Evolutionary conservation across 2,797 vertebrate species (phyloP).

Genomic region (Rhinatrema bivittatum): DNA sequence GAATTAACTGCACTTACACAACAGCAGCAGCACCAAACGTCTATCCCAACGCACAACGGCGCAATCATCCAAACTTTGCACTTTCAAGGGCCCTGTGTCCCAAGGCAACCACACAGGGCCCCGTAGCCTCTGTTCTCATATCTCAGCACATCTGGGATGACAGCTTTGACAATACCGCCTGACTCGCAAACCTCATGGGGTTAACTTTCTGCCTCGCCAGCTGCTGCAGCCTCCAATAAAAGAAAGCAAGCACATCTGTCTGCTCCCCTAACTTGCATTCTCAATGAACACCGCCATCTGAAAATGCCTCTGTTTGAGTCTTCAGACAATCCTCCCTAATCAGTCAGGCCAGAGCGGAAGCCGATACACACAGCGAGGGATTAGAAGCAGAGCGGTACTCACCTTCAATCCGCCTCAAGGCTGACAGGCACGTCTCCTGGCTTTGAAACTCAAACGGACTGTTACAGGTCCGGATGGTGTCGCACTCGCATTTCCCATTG

Average conservation of each 20-base stretch:
- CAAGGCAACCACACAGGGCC: too few species aligned
- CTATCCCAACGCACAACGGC: too few species aligned
- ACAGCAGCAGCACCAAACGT: too few species aligned
- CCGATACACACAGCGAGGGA: not conserved
- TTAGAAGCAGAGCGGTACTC: constrained; percentile 25
- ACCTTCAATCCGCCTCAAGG: constrained; percentile 83
- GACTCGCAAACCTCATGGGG: not conserved
- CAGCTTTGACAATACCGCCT: not conserved
- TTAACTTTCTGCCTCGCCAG: not conserved
- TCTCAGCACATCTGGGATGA: too few species aligned
- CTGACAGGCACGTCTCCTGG: constrained; percentile 65
- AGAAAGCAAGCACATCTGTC: too few species aligned
- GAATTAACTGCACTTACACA: too few species aligned
- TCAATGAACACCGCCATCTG: not conserved
- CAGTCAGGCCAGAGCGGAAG: constrained; percentile 1
- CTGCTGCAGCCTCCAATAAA: too few species aligned
- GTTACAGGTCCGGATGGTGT: constrained; percentile 78
- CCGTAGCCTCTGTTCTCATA: too few species aligned
- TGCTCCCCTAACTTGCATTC: not conserved
- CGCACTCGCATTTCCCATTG: constrained; percentile 78
- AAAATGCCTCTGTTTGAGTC: not conserved
- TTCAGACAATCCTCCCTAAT: not conserved
- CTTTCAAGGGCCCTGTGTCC: too few species aligned
- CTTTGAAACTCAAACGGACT: constrained; percentile 81
- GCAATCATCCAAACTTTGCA: too few species aligned